Conservation (phyloP, 2,888 invertebrate genomes). For the Ichneumon xanthorius region DNA sequence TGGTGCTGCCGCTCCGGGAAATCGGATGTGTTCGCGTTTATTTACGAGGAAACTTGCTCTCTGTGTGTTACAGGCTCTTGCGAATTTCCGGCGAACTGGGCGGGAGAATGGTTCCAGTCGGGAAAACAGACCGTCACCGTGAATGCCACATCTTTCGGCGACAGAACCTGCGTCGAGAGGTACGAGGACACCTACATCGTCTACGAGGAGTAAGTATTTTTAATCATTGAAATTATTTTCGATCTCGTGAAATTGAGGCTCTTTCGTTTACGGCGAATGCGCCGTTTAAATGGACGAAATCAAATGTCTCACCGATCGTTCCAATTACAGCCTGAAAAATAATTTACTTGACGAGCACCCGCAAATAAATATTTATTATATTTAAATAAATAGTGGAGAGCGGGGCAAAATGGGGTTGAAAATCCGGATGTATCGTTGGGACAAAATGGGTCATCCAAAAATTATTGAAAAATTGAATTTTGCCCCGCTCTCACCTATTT, state of each 20-base stretch:
- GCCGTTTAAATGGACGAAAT: neutral
- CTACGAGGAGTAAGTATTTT: slow-evolving; percentile 76
- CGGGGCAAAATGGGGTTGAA: no score
- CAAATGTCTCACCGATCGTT: neutral
- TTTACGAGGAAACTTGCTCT: slow-evolving; percentile 69
- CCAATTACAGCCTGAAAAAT: no score
- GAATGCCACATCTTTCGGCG: slow-evolving; percentile 86
- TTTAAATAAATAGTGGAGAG: no score
- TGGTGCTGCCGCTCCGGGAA: neutral
- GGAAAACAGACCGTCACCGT: slow-evolving; percentile 86
- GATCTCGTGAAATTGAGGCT: neutral
- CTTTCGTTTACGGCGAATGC: neutral
- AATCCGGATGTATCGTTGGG: no score
- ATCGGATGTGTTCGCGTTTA: slow-evolving; percentile 54
- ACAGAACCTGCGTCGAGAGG: slow-evolving; percentile 88
- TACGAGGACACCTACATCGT: slow-evolving; percentile 88
- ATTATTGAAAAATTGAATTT: no score
- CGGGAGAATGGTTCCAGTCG: slow-evolving; percentile 91
- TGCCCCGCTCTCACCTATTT: no score
- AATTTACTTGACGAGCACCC: no score
- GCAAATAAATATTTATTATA: no score
- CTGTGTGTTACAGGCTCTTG: slow-evolving; percentile 88
- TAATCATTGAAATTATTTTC: no score
- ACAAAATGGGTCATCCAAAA: no score
- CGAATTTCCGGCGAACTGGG: slow-evolving; percentile 89